phyloP scores from a whole-genome alignment of 2,113 vertebrate genomes.

The Platanista minor region DNA sequence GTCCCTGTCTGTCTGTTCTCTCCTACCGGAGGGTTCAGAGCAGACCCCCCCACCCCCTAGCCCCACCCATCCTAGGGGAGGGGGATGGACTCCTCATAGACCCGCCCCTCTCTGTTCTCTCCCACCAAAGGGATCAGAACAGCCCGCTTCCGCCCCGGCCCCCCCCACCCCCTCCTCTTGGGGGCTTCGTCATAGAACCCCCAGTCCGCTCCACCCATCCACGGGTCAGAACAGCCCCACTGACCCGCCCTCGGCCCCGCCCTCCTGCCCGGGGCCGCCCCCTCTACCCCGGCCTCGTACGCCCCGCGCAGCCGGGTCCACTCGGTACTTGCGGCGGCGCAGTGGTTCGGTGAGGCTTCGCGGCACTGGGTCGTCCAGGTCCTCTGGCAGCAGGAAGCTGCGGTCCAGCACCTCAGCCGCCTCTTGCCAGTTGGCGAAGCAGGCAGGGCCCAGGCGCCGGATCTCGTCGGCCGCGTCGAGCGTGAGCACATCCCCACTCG shows the following conservation, averaged over 20 bases:
- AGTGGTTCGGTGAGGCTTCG: constrained; percentile 87
- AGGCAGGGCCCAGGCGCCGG: constrained; percentile 79
- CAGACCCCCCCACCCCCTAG: no score
- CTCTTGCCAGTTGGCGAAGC: constrained; percentile 92
- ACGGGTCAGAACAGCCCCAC: background rate
- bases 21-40: no score
- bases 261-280: background rate
- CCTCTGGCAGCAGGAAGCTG: constrained; percentile 87
- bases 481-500: constrained; percentile 85
- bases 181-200: background rate
- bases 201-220: background rate
- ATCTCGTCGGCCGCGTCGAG: constrained; percentile 87
- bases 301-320: constrained; percentile 72
- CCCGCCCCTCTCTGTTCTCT: background rate
- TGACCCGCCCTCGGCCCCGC: background rate
- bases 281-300: background rate
- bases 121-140: background rate
- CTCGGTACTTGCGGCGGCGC: constrained; percentile 88
- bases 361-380: constrained; percentile 80
- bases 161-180: no score
- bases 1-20: background rate
- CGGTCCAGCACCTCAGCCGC: constrained; percentile 88
- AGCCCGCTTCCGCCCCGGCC: background rate
- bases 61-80: background rate
- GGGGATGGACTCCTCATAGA: background rate